phyloP scores from a whole-genome alignment of 2,113 vertebrate species.

The Oncorhynchus clarkii region DNA sequence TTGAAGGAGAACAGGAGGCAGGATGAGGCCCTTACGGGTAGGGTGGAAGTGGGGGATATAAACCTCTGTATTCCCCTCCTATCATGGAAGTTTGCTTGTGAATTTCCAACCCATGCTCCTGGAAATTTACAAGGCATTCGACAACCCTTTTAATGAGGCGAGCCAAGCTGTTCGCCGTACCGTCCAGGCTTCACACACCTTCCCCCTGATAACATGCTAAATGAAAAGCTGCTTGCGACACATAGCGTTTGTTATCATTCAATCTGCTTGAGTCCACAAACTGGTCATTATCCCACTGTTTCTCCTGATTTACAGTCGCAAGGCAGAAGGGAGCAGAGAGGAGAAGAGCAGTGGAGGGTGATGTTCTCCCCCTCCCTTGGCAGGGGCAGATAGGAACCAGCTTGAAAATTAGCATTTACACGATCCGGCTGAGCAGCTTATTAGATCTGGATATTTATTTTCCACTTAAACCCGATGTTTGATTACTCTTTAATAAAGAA shows the following conservation, averaged over 20 bases:
- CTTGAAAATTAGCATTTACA: constrained; percentile 99
- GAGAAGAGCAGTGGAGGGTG: constrained; percentile 73
- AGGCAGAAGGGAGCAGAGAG: constrained; percentile 82
- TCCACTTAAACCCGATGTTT: constrained; percentile 95
- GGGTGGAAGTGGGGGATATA: constrained; percentile 78
- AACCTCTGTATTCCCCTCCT: constrained; percentile 78
- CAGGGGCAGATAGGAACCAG: constrained; percentile 89
- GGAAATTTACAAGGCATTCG: constrained; percentile 65
- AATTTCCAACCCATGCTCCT: constrained; percentile 70
- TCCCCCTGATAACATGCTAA: constrained; percentile 91
- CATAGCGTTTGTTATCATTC: constrained; percentile 95
- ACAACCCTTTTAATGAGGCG: constrained; percentile 72
- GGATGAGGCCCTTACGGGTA: constrained; percentile 80
- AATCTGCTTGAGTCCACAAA: constrained; percentile 95
- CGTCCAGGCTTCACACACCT: constrained; percentile 26
- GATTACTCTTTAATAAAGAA: constrained; percentile 97
- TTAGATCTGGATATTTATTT: constrained; percentile 99
- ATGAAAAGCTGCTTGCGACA: constrained; percentile 87
- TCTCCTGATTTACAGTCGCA: constrained; percentile 93
- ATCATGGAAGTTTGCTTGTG: constrained; percentile 90
- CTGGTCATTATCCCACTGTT: constrained; percentile 98
- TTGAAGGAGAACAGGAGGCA: constrained; percentile 47
- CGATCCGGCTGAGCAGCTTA: constrained; percentile 97
- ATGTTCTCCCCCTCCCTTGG: constrained; percentile 86
- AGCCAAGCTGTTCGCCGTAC: constrained; percentile 60